Percentiles rank a stretch among this genome's conserved stretches.
Conservation (phyloP, 1,140 invertebrate genomes). For the Metaphire vulgaris region DNA sequence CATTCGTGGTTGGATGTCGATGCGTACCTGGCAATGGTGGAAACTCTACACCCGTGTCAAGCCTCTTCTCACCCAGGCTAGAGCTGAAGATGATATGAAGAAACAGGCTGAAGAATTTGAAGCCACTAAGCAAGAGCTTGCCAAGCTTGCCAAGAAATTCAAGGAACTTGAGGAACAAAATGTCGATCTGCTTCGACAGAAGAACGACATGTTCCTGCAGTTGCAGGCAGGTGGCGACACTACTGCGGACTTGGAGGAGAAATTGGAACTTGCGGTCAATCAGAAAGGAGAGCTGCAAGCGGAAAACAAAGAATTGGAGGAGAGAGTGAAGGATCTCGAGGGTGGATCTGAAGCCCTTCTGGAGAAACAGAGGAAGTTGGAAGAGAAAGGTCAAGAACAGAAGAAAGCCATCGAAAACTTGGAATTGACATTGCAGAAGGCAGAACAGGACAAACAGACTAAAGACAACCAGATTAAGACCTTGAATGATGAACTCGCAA, state of each 20-base stretch:
- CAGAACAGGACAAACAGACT: constrained; percentile 84
- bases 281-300: constrained; percentile 68
- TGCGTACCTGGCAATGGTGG: constrained; percentile 99
- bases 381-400: constrained; percentile 81
- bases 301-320: constrained; percentile 94
- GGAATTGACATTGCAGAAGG: constrained; percentile 77
- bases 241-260: constrained; percentile 46
- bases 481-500: constrained; percentile 87
- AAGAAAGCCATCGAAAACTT: constrained; percentile 97
- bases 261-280: constrained; percentile 4
- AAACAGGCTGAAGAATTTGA: constrained; percentile 91
- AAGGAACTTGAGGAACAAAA: constrained; percentile 93
- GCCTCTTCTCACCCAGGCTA: constrained; percentile 94
- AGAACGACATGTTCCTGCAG: constrained; percentile 76
- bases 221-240: constrained; percentile 85
- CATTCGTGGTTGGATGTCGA: constrained; percentile 92
- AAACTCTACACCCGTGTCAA: constrained; percentile 90
- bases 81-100: constrained; percentile 96
- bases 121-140: constrained; percentile 86
- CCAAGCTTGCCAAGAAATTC: constrained; percentile 86
- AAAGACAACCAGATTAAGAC: constrained; percentile 99
- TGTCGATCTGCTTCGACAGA: constrained; percentile 75
- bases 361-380: constrained; percentile 90
- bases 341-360: constrained; percentile 88
- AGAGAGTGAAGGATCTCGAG: constrained; percentile 87